Evolutionary conservation across 2,888 invertebrate genomes (phyloP).

Genomic region (Poecilus cupreus): DNA sequence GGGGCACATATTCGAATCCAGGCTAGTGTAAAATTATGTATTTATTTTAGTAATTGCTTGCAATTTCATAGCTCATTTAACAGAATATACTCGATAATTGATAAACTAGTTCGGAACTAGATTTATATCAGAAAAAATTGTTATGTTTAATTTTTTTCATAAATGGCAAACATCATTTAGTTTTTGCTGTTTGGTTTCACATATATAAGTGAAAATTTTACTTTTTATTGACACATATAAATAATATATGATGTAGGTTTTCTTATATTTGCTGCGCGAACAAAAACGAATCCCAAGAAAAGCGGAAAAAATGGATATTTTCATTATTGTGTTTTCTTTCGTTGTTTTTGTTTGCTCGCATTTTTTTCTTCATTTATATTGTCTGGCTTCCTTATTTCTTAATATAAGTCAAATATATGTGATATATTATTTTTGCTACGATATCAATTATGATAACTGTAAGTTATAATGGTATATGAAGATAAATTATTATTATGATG

Average conservation of each 20-base stretch:
- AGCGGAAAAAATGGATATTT: not conserved
- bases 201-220: conserved; percentile 1
- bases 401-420: not conserved
- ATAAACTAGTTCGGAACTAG: too few species aligned
- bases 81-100: too few species aligned
- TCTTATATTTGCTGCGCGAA: not conserved
- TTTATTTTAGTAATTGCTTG: too few species aligned
- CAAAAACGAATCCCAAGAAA: conserved; percentile 21
- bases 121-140: too few species aligned
- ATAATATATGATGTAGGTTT: not conserved
- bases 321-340: conserved; percentile 27
- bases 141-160: too few species aligned
- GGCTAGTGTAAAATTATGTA: too few species aligned
- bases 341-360: not conserved
- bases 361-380: conserved; percentile 33
- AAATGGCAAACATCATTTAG: too few species aligned
- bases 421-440: not conserved
- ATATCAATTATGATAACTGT: not conserved
- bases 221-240: not conserved
- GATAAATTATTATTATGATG: not conserved
- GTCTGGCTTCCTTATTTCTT: conserved; percentile 3
- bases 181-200: too few species aligned
- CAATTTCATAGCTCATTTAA: too few species aligned
- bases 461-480: not conserved
- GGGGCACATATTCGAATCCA: too few species aligned